Evolutionary conservation across 23 tunicate genomes (phyloP).

Genomic region (Halocynthia roretzi): DNA sequence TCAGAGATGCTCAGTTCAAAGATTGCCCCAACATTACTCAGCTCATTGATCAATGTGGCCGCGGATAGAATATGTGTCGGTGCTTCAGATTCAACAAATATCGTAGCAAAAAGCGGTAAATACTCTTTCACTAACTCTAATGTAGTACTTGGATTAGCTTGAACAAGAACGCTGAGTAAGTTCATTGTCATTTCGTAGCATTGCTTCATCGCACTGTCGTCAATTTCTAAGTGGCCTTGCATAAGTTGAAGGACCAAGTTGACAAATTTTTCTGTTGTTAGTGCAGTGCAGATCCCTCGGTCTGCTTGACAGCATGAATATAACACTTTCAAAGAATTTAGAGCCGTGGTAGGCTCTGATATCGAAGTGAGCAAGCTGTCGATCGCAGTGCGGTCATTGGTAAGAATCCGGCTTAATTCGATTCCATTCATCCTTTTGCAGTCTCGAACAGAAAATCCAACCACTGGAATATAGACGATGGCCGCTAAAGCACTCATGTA

Average conservation of each 20-base stretch:
- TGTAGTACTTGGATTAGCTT: constrained; percentile 9
- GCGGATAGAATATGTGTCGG: constrained; percentile 50
- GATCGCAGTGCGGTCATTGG: constrained; percentile 6
- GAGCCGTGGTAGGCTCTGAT: constrained; percentile 5
- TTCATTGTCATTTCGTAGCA: constrained; percentile 48
- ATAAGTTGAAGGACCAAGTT: constrained; percentile 12
- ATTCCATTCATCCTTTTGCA: constrained; percentile 26
- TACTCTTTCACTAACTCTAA: constrained; percentile 21
- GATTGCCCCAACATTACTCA: constrained; percentile 50
- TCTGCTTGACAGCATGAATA: constrained; percentile 50
- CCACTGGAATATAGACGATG: constrained; percentile 50
- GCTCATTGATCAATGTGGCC: constrained; percentile 40
- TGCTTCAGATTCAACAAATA: constrained; percentile 36
- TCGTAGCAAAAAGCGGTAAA: constrained; percentile 16
- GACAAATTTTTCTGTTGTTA: neutral
- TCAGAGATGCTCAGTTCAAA: constrained; percentile 34
- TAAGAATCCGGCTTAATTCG: constrained; percentile 9
- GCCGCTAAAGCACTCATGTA: constrained; percentile 60
- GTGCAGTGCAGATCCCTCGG: constrained; percentile 4
- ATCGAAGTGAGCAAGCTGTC: neutral
- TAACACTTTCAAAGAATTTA: constrained; percentile 38
- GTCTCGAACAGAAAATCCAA: constrained; percentile 36
- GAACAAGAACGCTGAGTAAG: constrained; percentile 29
- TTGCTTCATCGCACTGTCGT: constrained; percentile 30
- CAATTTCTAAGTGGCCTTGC: constrained; percentile 8